Evolutionary conservation across 2,797 vertebrate species (phyloP).

Genomic region (Coccyzus lansbergi): DNA sequence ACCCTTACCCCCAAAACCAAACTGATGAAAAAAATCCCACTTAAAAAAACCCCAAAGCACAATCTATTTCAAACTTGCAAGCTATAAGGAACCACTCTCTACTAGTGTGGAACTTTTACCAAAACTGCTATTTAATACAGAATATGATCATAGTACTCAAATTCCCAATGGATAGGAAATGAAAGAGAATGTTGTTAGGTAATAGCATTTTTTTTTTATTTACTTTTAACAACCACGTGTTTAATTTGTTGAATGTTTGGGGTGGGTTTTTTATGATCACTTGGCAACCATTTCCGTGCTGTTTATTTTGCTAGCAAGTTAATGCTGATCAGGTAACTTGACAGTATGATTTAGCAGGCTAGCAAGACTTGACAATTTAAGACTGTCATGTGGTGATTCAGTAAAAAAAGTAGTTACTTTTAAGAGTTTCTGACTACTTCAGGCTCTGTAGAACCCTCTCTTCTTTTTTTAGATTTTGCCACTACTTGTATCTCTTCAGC

Average conservation of each 20-base stretch:
- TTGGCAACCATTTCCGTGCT: neutral
- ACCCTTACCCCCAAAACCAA: neutral
- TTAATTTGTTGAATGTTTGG: neutral
- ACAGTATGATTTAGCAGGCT: neutral
- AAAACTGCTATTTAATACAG: neutral
- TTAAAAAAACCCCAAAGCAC: neutral
- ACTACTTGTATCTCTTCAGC: neutral
- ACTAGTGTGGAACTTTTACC: neutral
- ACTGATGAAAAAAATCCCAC: neutral
- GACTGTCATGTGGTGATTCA: neutral
- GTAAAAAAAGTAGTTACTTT: neutral
- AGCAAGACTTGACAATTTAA: neutral
- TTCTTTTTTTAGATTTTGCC: neutral
- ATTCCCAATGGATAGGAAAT: neutral
- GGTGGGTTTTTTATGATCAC: neutral
- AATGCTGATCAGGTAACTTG: neutral
- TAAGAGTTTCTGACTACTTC: neutral
- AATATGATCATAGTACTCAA: neutral
- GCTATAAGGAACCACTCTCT: neutral
- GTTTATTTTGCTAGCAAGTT: neutral
- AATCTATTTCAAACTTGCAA: neutral
- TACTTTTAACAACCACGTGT: rapidly evolving
- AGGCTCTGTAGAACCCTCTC: neutral
- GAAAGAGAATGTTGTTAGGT: neutral
- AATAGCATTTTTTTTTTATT: neutral